Conservation (phyloP, 1,140 invertebrate species). For the Amphibalanus amphitrite region DNA sequence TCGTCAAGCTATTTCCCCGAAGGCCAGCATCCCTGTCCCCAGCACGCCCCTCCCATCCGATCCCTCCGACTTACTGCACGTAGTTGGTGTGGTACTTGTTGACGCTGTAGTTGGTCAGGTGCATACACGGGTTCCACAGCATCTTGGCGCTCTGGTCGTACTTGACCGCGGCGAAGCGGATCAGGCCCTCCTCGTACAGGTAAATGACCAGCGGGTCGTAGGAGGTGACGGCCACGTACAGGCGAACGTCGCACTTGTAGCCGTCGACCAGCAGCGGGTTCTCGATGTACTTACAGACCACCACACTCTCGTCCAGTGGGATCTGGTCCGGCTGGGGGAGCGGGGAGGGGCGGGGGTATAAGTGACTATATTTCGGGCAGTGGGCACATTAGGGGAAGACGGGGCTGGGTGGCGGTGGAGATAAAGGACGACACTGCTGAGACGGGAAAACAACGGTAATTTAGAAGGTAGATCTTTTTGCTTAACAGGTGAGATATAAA, state of each 20-base stretch:
- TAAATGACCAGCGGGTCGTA: conserved; percentile 39
- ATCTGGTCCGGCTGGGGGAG: conserved; percentile 65
- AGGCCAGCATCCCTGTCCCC: no score
- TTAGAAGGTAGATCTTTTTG: no score
- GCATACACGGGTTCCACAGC: conserved; percentile 33
- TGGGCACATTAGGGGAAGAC: no score
- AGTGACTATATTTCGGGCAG: no score
- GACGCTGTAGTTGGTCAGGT: conserved; percentile 40
- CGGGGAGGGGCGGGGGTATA: conserved; percentile 17
- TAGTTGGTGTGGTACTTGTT: conserved; percentile 31
- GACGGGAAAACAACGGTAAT: no score
- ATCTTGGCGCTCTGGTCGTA: conserved; percentile 21
- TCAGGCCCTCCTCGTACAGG: conserved; percentile 39
- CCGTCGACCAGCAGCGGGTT: conserved; percentile 88
- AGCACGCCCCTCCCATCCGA: conserved; percentile 6
- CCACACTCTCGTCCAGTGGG: conserved; percentile 69
- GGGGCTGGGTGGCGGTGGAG: no score
- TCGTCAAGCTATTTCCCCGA: no score
- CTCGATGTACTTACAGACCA: conserved; percentile 82
- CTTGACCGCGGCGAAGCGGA: conserved; percentile 27
- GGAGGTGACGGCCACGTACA: conserved; percentile 40
- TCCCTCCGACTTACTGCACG: conserved; percentile 17
- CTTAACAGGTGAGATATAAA: no score
- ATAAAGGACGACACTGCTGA: no score
- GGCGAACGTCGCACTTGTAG: conserved; percentile 62